Evolutionary conservation across 2,113 vertebrate genomes (phyloP).

Genomic region (Ranitomeya variabilis): DNA sequence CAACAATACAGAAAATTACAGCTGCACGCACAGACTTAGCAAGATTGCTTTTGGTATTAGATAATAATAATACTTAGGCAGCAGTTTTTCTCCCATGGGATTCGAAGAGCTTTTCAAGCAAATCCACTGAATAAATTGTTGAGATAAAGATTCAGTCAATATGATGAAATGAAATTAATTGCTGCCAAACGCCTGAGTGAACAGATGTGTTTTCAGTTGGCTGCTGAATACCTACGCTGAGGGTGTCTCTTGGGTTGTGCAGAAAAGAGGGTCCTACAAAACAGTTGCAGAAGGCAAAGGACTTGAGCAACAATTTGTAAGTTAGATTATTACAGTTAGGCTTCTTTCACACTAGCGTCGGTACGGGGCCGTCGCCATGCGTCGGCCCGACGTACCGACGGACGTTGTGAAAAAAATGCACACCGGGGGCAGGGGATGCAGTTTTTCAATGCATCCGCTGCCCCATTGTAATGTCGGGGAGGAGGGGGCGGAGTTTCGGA

Average conservation of each 20-base stretch:
- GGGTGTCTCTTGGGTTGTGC: background rate
- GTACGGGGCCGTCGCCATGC: no score
- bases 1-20: background rate
- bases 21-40: background rate
- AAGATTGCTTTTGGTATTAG: slow-evolving; percentile 20
- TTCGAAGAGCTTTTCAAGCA: slow-evolving; percentile 7
- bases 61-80: slow-evolving; percentile 34
- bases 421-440: no score
- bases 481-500: no score
- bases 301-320: background rate
- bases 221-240: background rate
- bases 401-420: no score
- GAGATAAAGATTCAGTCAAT: slow-evolving; percentile 32
- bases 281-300: slow-evolving; percentile 6
- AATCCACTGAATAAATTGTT: slow-evolving; percentile 22
- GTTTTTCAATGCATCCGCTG: no score
- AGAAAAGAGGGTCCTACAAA: background rate
- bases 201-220: slow-evolving; percentile 24
- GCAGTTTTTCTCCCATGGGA: slow-evolving; percentile 2
- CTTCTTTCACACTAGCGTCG: no score
- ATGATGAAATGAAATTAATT: slow-evolving; percentile 36
- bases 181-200: slow-evolving; percentile 20
- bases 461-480: no score
- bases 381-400: no score
- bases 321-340: background rate